A percentile compares a stretch with the other conserved stretches of the same genome.
Conservation (phyloP, 2,113 vertebrate species). For the Nesospiza acunhae region DNA sequence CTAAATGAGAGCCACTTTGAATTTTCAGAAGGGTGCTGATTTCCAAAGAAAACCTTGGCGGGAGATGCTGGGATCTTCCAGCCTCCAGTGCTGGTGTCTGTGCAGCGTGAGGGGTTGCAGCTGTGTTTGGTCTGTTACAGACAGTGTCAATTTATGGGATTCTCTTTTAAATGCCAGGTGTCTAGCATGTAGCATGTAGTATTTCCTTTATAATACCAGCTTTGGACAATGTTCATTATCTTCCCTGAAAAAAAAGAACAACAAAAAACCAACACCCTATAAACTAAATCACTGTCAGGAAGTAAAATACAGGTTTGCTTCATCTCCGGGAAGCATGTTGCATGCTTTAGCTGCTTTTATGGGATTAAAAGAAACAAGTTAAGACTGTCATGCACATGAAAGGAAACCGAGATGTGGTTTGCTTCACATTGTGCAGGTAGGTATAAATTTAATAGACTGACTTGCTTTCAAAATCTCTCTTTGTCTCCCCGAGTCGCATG, state of each 20-base stretch:
- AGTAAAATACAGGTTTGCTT: conserved; percentile 52
- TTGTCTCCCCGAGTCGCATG: conserved; percentile 27
- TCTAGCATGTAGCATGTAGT: background rate
- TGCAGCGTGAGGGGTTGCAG: background rate
- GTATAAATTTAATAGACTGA: conserved; percentile 66
- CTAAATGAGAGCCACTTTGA: background rate
- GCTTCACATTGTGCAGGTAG: conserved; percentile 64
- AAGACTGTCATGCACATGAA: conserved; percentile 64
- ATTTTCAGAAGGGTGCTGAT: background rate
- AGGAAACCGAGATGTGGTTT: conserved; percentile 59
- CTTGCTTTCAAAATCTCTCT: conserved; percentile 59
- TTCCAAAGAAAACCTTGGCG: background rate
- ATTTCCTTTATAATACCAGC: conserved; percentile 22
- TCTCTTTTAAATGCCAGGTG: conserved; percentile 24
- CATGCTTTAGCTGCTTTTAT: conserved; percentile 61
- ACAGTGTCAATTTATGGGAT: background rate
- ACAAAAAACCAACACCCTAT: background rate
- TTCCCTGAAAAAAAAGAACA: background rate
- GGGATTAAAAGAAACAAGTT: conserved; percentile 68
- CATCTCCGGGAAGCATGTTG: conserved; percentile 43
- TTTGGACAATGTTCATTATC: conserved; percentile 38
- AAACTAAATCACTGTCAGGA: conserved; percentile 56
- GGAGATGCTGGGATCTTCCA: background rate
- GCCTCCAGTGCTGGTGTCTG: background rate
- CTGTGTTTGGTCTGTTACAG: conserved; percentile 4